Evolutionary conservation across 2,113 vertebrate species (phyloP), one percentile per base, ranked within the genome.

Genomic region (Galeopterus variegatus): DNA sequence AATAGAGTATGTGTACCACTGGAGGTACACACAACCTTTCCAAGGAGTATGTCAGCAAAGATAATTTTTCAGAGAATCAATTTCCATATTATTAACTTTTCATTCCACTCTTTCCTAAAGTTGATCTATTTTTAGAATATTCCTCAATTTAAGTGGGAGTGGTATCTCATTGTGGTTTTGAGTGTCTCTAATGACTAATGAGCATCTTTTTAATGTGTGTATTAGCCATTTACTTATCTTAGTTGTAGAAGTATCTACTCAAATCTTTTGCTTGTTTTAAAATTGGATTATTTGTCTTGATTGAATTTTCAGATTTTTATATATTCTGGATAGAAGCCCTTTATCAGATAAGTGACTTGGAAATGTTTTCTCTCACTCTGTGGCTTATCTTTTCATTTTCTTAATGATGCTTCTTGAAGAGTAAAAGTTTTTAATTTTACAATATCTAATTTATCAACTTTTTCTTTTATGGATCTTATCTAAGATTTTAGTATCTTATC

Each of bases 241-340:
- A 41, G 54, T 72, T 83, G 26, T 83, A 83, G n/a, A 72, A 67
- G 0, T 79, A 54, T 60, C 60, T 70, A 8, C 56, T 81, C 33
- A 83, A 7, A 60, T 77, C 6, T 83, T 93, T 82, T 82, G 13
- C 24, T 8, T 17, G 45, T 72, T 90, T n/a, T 70, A 58, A 82
- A 87, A 33, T 60, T 72, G 12, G 23, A 60, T 58, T 70, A 58
- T 86, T 52, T 90, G 23, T 91, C 45, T 72, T 33, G 17, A 31
- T 69, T 54, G 64, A 95, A 45, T 91, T 95, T 91, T 88, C 64
- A 84, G 41, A 6, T 94, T 3, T 45, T 67, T 90, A 69, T 93
- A 41, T 65, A 73, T 83, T 96, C 15, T 88, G 52, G 17, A 31
- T 91, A 88, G 5, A 84, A 79, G 6, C 6, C 26, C 24, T 64